Percentiles rank a stretch among this genome's conserved stretches.
phyloP scores from a whole-genome alignment of 2,797 vertebrate species.

The Fringilla coelebs region DNA sequence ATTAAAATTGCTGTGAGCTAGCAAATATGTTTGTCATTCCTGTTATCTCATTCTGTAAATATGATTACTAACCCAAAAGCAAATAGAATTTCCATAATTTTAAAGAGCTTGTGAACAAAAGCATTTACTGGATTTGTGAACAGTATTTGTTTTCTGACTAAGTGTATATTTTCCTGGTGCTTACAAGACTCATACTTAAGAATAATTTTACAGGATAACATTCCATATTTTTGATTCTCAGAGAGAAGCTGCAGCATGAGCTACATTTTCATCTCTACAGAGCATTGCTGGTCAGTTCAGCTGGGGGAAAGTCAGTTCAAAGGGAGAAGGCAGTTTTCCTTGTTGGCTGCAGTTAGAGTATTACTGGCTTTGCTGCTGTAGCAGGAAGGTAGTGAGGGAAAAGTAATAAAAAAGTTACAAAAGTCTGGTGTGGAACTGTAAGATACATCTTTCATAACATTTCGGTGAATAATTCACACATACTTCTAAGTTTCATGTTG shows the following conservation, averaged over 20 bases:
- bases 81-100: background rate
- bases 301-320: background rate
- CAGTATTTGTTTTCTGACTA: background rate
- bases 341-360: background rate
- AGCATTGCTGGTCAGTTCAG: background rate
- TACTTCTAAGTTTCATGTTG: background rate
- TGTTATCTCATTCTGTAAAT: constrained; percentile 7
- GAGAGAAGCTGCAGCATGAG: background rate
- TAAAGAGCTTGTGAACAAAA: background rate
- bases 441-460: background rate
- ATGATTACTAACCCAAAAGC: background rate
- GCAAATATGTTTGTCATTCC: background rate
- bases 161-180: background rate
- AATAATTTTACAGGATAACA: background rate
- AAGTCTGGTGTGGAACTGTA: background rate
- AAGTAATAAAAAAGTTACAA: background rate
- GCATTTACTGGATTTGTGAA: background rate
- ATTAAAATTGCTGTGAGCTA: background rate
- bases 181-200: background rate
- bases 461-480: background rate
- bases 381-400: background rate
- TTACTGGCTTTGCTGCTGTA: background rate
- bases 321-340: background rate
- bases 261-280: background rate
- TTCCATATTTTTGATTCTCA: background rate